phyloP scores from a whole-genome alignment of 1,140 invertebrate species.

The Bombus confusus region DNA sequence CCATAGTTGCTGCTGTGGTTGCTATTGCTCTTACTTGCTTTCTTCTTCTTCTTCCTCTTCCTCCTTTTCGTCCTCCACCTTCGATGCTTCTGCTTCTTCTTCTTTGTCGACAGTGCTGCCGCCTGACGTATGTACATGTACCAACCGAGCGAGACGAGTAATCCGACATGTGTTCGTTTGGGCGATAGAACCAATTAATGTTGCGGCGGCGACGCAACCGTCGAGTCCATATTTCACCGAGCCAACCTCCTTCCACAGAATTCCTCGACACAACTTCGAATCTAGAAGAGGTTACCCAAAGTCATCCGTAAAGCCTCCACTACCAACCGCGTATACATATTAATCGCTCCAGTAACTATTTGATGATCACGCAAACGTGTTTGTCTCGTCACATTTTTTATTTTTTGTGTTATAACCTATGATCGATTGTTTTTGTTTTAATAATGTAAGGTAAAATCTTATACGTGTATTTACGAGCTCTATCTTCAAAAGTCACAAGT shows the following conservation, averaged over 20 bases:
- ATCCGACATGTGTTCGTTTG: conserved; percentile 77
- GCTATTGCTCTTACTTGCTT: conserved; percentile 14
- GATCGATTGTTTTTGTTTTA: too few relatives aligned
- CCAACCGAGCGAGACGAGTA: conserved; percentile 65
- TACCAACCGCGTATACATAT: not conserved
- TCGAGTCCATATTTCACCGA: conserved; percentile 72
- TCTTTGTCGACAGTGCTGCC: conserved; percentile 48
- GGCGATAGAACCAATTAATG: conserved; percentile 78
- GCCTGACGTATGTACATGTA: conserved; percentile 66
- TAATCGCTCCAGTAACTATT: not conserved
- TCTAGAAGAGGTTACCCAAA: conserved; percentile 15
- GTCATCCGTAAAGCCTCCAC: not conserved
- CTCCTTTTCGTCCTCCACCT: conserved; percentile 9
- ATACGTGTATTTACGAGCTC: too few relatives aligned
- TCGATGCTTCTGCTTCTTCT: conserved; percentile 9
- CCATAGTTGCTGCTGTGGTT: conserved; percentile 34
- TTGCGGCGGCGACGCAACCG: conserved; percentile 64
- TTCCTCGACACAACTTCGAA: conserved; percentile 54
- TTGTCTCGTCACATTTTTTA: too few relatives aligned
- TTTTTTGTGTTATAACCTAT: too few relatives aligned
- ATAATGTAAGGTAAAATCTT: too few relatives aligned
- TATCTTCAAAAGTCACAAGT: too few relatives aligned
- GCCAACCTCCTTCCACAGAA: conserved; percentile 54
- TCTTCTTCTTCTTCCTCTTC: conserved; percentile 18
- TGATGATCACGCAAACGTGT: not conserved